Conservation (phyloP, 2,113 vertebrate species). For the Laterallus jamaicensis region DNA sequence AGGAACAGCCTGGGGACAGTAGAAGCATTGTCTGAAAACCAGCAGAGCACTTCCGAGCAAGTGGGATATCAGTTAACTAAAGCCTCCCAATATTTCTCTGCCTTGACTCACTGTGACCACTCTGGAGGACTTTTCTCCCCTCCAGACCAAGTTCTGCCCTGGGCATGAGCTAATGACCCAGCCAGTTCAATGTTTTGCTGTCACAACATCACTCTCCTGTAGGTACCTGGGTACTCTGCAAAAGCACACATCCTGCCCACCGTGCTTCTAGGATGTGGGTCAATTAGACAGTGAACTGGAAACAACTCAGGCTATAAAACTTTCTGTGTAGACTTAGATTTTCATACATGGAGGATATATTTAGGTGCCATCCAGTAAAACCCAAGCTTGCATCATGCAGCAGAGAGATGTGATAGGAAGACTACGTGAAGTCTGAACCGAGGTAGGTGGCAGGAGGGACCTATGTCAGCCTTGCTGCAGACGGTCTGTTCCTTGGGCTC, state of each 20-base stretch:
- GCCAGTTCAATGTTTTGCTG: neutral
- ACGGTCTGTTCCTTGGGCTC: neutral
- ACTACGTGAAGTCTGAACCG: neutral
- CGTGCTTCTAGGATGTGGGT: neutral
- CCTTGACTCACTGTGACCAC: neutral
- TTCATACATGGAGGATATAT: neutral
- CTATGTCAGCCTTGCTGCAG: neutral
- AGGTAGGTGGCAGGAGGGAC: neutral
- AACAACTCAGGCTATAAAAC: neutral
- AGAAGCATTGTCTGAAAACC: neutral
- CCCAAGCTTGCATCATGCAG: neutral
- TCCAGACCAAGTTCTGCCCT: neutral
- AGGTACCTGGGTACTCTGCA: neutral
- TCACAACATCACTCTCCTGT: accelerated
- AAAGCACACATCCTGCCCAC: neutral
- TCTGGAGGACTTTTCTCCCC: neutral
- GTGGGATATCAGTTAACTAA: accelerated
- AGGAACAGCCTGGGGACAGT: neutral
- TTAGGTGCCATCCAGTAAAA: neutral
- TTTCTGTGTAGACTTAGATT: accelerated
- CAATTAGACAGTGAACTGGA: neutral
- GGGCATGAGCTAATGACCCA: neutral
- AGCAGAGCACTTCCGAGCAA: neutral
- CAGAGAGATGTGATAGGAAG: neutral
- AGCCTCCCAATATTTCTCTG: accelerated